Evolutionary conservation across 2,888 invertebrate genomes (phyloP), one percentile per base, ranked within the genome.

Genomic region (Dryadula phaetusa): DNA sequence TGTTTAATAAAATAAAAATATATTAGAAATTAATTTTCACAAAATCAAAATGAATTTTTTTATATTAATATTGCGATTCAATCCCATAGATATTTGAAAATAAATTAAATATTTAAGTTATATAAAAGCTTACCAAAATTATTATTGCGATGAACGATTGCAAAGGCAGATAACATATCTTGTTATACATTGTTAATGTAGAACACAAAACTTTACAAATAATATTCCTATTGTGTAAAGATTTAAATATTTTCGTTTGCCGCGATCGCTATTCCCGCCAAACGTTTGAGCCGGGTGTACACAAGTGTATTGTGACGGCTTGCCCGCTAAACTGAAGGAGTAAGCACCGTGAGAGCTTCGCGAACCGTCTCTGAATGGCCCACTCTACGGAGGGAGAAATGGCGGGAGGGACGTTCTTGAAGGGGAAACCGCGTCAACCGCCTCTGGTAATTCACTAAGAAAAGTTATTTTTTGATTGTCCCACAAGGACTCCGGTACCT

Each of bases 371-470:
- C 81, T 88, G 87, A 89, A 88, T 89, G 88, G 90, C 89, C 86
- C 90, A 84, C 90, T 86, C 88, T 81, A 88, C 73, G 77, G 84
- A 88, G 91, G 90, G 92, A 90, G 90, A 83, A 80, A 81, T 85
- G 87, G 86, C 86, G 88, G 88, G 90, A 91, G 91, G 92, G 90
- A 86, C 87, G 84, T 79, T 81, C 84, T 80, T 84, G 84, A 88
- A 90, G 92, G 92, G 92, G 90, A 92, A 88, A 89, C 88, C 86
- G 84, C 87, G 84, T 80, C 89, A 83, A 88, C 86, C 86, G 88
- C 88, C 89, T 88, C 86, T 84, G 85, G 89, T 91, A 90, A 90
- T 91, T 90, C 89, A 88, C 88, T 87, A 92, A 92, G 90, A 92
- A 92, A 92, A 89, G 86, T 91, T 90, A 90, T 90, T 90, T 72